Evolutionary conservation across 2,888 invertebrate species (phyloP).

Genomic region (Ophioninae sp.): DNA sequence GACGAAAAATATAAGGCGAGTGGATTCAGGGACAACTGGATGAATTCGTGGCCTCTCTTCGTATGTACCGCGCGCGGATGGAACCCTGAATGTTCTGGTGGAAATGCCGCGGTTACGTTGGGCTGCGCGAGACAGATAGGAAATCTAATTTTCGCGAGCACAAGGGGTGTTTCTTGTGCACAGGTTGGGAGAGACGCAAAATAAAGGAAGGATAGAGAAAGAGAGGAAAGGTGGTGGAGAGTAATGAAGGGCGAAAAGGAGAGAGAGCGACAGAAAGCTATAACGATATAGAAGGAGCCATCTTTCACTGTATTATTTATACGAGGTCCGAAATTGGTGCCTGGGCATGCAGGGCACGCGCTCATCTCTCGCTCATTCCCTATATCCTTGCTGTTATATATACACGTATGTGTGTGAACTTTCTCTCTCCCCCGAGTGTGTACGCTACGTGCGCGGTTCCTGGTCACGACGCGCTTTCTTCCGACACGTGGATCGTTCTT

Average conservation of each 20-base stretch:
- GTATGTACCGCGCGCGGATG: slow-evolving; percentile 12
- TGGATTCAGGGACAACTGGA: slow-evolving; percentile 6
- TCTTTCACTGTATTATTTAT: slow-evolving; percentile 79
- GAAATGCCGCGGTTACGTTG: slow-evolving; percentile 48
- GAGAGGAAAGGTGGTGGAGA: slow-evolving; percentile 21
- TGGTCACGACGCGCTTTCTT: slow-evolving; percentile 47
- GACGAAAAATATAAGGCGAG: slow-evolving; percentile 61
- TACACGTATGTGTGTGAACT: slow-evolving; percentile 24
- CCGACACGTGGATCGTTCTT: slow-evolving; percentile 54
- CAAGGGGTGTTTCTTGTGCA: slow-evolving; percentile 66
- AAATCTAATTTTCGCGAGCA: slow-evolving; percentile 78
- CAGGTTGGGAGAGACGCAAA: slow-evolving; percentile 62
- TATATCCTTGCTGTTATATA: slow-evolving; percentile 9
- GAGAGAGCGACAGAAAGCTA: slow-evolving; percentile 11
- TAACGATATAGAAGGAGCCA: slow-evolving; percentile 66
- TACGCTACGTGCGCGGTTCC: slow-evolving; percentile 41
- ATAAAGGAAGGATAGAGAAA: background rate
- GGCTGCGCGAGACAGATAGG: slow-evolving; percentile 79
- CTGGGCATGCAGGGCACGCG: slow-evolving; percentile 78
- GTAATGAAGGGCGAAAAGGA: slow-evolving; percentile 7
- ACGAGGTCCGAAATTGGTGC: slow-evolving; percentile 77
- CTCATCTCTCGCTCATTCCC: slow-evolving; percentile 66
- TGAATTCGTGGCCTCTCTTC: slow-evolving; percentile 43
- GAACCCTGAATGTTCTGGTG: slow-evolving; percentile 53
- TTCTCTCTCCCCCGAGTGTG: slow-evolving; percentile 21